Base-by-base conservation (phyloP, 2,113 vertebrate genomes). In the Burhinus bistriatus region DNA sequence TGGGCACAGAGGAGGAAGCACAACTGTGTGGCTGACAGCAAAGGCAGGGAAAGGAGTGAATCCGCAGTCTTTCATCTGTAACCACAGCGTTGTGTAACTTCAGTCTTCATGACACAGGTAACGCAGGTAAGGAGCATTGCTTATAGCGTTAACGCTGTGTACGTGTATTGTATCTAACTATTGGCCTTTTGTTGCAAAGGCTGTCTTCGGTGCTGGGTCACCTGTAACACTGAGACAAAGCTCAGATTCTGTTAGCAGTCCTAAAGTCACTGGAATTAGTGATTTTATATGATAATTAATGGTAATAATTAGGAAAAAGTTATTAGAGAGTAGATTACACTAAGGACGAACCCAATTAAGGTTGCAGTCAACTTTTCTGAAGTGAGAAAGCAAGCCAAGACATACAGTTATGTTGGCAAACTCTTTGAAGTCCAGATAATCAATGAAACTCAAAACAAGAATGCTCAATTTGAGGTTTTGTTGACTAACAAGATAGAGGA, bases 21-120 rank as follows among this genome's bases (percentile, higher is more conserved):
- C 64, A 65, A 22, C 0, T 0, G 1, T 3, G 0, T 4, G 23
- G 52, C 75, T 90, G 83, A 10, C 44, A 42, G 79, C 29, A 21
- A 12, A 42, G 77, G 73, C 71, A 62, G 87, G 76, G 86, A 38
- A 36, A 38, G n/a, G 42, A 61, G 45, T 11, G 23, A 72, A 44
- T 42, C 69, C 29, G 23, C 34, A 18, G 54, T 4, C 83, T 58
- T 44, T 77, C 5, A 54, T 57, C 9, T 55, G 30, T 6, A 36
- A 32, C 5, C 15, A 12, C 70, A 61, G 59, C 3, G 1, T 14
- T 7, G 58, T 57, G 76, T 40, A 54, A 62, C n/a, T 32, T 42
- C 49, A 3, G 45, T 40, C 15, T 4, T 9, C 5, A 22, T 15
- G 18, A 9, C 11, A 3, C 23, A 9, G 45, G 54, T 11, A 57